These are phyloP conservation scores for Myopa tessellatipennis DNA, from an alignment of 2,888 invertebrate genomes.

Conservation along the genomic window DNA sequence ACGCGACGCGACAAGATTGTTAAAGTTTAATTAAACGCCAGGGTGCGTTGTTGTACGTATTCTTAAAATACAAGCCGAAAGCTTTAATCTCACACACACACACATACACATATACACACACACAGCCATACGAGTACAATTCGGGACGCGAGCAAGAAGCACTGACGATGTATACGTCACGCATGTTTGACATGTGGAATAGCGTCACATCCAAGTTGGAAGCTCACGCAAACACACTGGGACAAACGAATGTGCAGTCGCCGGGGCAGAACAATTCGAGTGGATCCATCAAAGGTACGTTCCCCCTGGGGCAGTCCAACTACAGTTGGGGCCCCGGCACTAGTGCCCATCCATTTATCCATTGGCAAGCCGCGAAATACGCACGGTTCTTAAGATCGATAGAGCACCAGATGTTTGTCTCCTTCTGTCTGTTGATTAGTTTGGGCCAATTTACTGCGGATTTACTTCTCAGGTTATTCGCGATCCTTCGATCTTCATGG, in stretches of 20 bases:
- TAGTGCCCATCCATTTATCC: too few relatives aligned
- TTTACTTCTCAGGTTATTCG: too few relatives aligned
- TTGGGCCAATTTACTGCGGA: too few relatives aligned
- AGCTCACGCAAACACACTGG: constrained; percentile 68
- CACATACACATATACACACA: too few relatives aligned
- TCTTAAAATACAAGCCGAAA: not conserved
- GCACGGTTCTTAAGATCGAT: too few relatives aligned
- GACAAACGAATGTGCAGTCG: constrained; percentile 69
- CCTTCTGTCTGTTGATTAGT: too few relatives aligned
- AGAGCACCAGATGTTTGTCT: too few relatives aligned
- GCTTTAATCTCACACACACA: not conserved
- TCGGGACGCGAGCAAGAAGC: constrained; percentile 26
- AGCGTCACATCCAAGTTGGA: constrained; percentile 69
- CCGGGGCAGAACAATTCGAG: constrained; percentile 68
- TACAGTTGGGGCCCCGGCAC: too few relatives aligned
- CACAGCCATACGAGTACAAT: not conserved
- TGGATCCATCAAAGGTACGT: constrained; percentile 69
- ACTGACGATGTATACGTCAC: constrained; percentile 69
- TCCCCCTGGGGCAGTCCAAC: not conserved
- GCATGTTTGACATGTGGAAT: constrained; percentile 70
- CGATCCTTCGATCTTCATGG: too few relatives aligned
- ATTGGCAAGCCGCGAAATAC: too few relatives aligned
- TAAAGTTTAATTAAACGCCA: constrained; percentile 16
- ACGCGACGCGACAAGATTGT: constrained; percentile 5
- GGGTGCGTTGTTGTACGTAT: not conserved